A percentile compares a stretch with the other conserved stretches of the same genome.
phyloP scores from a whole-genome alignment of 2,113 vertebrate species.

The Cromileptes altivelis region DNA sequence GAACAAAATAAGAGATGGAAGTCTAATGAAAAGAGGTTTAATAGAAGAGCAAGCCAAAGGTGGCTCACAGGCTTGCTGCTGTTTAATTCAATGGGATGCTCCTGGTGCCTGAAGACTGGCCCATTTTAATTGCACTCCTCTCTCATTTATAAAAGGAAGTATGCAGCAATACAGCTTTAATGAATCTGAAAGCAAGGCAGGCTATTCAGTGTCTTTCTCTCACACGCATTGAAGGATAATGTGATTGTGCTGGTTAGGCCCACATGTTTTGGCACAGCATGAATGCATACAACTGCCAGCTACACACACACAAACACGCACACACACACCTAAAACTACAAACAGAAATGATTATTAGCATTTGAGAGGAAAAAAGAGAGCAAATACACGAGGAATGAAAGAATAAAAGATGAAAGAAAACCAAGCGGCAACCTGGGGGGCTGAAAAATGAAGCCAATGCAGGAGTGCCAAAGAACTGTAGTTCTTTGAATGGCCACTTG shows the following conservation, averaged over 20 bases:
- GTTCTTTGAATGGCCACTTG: too few relatives aligned
- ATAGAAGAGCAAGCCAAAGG: constrained; percentile 77
- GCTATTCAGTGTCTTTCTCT: constrained; percentile 62
- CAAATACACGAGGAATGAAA: not conserved
- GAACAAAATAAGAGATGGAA: constrained; percentile 76
- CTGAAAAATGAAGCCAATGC: too few relatives aligned
- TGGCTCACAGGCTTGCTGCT: constrained; percentile 74
- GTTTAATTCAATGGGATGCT: constrained; percentile 78
- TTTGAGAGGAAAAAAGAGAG: not conserved
- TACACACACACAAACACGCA: constrained; percentile 15
- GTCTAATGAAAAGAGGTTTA: constrained; percentile 82
- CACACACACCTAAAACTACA: not conserved
- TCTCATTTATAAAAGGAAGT: constrained; percentile 70
- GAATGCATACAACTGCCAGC: constrained; percentile 8
- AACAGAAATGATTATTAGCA: not conserved
- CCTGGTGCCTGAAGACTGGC: constrained; percentile 69
- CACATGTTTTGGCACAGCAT: constrained; percentile 39
- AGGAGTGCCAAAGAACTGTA: too few relatives aligned
- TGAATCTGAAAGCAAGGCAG: constrained; percentile 65
- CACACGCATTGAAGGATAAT: constrained; percentile 53
- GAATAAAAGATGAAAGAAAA: too few relatives aligned
- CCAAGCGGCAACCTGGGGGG: too few relatives aligned
- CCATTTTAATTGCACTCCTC: constrained; percentile 77
- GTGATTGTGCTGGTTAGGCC: constrained; percentile 59
- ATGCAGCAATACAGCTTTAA: constrained; percentile 67